A percentile compares a stretch with the other conserved stretches of the same genome.
Evolutionary conservation across 2,113 vertebrate genomes (phyloP).

Genomic region (Hypomesus transpacificus): DNA sequence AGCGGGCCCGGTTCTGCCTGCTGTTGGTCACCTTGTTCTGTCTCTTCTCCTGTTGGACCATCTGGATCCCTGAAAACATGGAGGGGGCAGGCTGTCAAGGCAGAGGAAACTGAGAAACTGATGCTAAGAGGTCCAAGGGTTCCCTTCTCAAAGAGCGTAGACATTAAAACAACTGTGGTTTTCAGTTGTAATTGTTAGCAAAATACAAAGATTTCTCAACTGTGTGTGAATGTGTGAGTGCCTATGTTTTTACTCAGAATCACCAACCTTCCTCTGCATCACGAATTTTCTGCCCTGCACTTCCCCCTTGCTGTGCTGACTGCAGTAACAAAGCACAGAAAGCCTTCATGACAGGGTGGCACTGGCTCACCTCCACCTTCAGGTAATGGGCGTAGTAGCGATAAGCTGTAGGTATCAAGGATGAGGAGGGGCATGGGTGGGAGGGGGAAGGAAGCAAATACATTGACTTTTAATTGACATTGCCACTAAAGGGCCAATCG

Average conservation of each 20-base stretch:
- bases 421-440: not conserved
- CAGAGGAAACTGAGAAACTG: conserved; percentile 11
- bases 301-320: not conserved
- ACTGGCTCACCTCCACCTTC: conserved; percentile 82
- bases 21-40: conserved; percentile 18
- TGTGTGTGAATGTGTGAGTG: not conserved
- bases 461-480: not conserved
- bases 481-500: not conserved
- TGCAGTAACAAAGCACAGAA: conserved; percentile 81
- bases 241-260: not conserved
- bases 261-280: conserved; percentile 80
- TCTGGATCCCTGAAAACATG: conserved; percentile 74
- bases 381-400: conserved; percentile 78
- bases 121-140: not conserved
- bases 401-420: conserved; percentile 69
- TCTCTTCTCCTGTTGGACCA: conserved; percentile 62
- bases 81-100: conserved; percentile 41
- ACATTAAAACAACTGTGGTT: too few species aligned
- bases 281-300: conserved; percentile 21
- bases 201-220: not conserved
- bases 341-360: conserved; percentile 79
- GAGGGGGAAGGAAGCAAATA: too few species aligned
- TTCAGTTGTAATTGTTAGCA: too few species aligned
- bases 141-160: not conserved
- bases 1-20: conserved; percentile 67